These are phyloP conservation scores for Heteromormyrus szaboi DNA, from an alignment of 2,797 vertebrate genomes.

Conservation along the genomic window DNA sequence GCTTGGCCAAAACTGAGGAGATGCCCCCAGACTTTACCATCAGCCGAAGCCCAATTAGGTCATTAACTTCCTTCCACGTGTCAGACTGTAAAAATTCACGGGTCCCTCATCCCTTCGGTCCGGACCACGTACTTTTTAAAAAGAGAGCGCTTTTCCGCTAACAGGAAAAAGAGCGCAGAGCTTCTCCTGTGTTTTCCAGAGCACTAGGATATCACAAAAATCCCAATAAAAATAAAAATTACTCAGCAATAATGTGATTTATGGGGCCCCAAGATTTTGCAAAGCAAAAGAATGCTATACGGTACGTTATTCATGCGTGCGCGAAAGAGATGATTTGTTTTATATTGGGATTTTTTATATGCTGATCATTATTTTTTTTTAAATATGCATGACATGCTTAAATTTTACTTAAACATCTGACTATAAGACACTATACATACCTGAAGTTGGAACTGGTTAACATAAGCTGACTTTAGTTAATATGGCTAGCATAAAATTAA, in stretches of 20 bases:
- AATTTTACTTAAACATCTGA: neutral
- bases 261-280: neutral
- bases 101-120: neutral
- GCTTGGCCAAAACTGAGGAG: neutral
- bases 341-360: neutral
- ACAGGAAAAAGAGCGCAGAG: neutral
- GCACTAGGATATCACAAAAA: neutral
- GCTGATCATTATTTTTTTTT: neutral
- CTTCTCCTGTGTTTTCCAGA: neutral
- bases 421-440: neutral
- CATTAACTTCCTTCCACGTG: neutral
- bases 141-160: neutral
- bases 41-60: neutral
- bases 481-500: neutral
- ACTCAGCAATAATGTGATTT: neutral
- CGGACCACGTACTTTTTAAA: neutral
- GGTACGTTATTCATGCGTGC: neutral
- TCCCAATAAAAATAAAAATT: neutral
- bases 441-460: neutral
- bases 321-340: neutral
- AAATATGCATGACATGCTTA: neutral
- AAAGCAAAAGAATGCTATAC: neutral
- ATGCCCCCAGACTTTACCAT: neutral
- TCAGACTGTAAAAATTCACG: neutral
- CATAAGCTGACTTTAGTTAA: neutral